Conservation (phyloP, 1,140 invertebrate species). For the Brachionus sp. region DNA sequence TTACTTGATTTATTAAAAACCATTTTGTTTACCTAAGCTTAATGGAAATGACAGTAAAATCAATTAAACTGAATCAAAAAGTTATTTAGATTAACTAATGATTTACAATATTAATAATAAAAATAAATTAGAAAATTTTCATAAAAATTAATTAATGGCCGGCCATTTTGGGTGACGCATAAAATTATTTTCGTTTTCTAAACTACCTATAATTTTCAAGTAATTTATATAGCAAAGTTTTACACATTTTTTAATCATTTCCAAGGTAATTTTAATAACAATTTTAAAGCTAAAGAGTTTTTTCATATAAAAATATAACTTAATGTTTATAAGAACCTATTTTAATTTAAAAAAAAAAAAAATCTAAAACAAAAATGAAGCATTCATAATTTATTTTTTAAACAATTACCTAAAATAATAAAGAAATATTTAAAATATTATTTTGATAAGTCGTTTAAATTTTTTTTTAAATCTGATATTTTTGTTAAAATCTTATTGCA, state of each 20-base stretch:
- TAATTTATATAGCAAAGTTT: not conserved
- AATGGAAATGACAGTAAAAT: too few relatives aligned
- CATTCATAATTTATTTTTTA: not conserved
- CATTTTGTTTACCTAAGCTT: not conserved
- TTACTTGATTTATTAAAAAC: not conserved
- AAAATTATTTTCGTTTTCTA: not conserved
- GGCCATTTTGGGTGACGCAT: not conserved
- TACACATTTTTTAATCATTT: not conserved
- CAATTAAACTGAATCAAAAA: not conserved
- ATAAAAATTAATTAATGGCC: not conserved
- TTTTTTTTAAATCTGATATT: not conserved
- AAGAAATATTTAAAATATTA: not conserved
- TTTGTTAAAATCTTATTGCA: not conserved
- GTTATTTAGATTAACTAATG: not conserved
- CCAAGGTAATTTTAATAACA: not conserved
- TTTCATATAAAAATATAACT: not conserved
- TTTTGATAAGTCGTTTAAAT: not conserved
- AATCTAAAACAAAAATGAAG: too few relatives aligned
- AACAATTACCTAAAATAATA: not conserved
- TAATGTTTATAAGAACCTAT: not conserved
- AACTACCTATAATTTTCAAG: not conserved
- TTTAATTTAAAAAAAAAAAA: too few relatives aligned
- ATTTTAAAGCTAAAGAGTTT: not conserved
- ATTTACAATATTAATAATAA: not conserved
- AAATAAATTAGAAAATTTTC: not conserved